Conservation (phyloP, 37 sponge, comb jelly and placozoan genomes). For the Spongilla lacustris region DNA sequence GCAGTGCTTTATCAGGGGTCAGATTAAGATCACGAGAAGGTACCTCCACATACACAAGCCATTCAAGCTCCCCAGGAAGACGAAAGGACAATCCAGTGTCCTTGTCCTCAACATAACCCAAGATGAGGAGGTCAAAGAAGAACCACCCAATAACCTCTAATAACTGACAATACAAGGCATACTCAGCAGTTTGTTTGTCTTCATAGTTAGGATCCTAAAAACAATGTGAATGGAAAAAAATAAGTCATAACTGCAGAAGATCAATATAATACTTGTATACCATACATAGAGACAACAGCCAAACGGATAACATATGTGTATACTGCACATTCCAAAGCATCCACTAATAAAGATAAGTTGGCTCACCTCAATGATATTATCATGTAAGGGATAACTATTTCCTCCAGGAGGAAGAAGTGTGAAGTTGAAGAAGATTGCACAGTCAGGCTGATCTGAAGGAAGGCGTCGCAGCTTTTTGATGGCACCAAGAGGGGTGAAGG, state of each 20-base stretch:
- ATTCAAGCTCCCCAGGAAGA: conserved; percentile 67
- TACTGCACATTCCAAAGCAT: too few relatives aligned
- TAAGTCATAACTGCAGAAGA: background rate
- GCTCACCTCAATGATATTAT: background rate
- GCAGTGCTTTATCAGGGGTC: conserved; percentile 56
- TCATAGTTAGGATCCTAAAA: background rate
- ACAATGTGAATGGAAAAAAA: background rate
- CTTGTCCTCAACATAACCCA: conserved; percentile 85
- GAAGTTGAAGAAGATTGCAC: conserved; percentile 88
- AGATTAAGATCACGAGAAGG: conserved; percentile 23
- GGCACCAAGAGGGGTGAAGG: conserved; percentile 73
- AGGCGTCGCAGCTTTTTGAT: conserved; percentile 74
- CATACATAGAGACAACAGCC: too few relatives aligned
- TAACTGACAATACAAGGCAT: conserved; percentile 40
- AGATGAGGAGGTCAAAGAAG: conserved; percentile 84
- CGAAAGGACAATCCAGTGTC: conserved; percentile 75
- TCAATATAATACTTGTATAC: too few relatives aligned
- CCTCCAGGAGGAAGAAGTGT: conserved; percentile 77
- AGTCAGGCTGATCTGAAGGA: conserved; percentile 25
- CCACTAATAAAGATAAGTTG: background rate
- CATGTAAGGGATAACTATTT: background rate
- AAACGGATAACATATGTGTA: too few relatives aligned
- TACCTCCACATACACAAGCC: conserved; percentile 80
- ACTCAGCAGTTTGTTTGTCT: conserved; percentile 16
- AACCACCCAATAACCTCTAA: conserved; percentile 87